Evolutionary conservation across 1,140 invertebrate genomes (phyloP).

Genomic region (Himalopsyche phryganea): DNA sequence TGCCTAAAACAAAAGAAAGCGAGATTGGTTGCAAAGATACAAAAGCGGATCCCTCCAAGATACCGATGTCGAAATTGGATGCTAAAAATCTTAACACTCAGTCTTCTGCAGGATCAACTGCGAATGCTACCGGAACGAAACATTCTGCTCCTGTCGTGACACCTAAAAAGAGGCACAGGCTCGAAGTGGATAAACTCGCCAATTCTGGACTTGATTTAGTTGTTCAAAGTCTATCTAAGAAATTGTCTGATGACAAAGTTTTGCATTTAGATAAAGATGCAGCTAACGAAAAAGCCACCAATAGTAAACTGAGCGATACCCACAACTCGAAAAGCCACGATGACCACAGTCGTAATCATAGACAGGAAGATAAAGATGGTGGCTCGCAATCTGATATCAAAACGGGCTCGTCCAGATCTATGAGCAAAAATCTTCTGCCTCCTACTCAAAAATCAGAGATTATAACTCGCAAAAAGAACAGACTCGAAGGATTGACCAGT

Average conservation of each 20-base stretch:
- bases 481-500: slow-evolving; percentile 55
- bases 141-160: slow-evolving; percentile 47
- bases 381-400: slow-evolving; percentile 40
- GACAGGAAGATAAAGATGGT: slow-evolving; percentile 19
- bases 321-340: slow-evolving; percentile 37
- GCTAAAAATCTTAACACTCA: slow-evolving; percentile 35
- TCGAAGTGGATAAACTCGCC: slow-evolving; percentile 48
- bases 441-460: slow-evolving; percentile 52
- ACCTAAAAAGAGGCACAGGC: slow-evolving; percentile 56
- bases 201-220: slow-evolving; percentile 48
- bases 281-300: slow-evolving; percentile 8
- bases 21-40: slow-evolving; percentile 37
- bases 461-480: slow-evolving; percentile 56
- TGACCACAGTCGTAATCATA: slow-evolving; percentile 31
- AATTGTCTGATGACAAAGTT: slow-evolving; percentile 47
- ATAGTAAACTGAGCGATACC: slow-evolving; percentile 8
- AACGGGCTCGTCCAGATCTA: slow-evolving; percentile 45
- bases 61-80: slow-evolving; percentile 43
- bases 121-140: slow-evolving; percentile 11
- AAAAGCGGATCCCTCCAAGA: slow-evolving; percentile 41
- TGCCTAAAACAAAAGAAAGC: slow-evolving; percentile 47
- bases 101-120: slow-evolving; percentile 31
- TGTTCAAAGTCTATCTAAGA: slow-evolving; percentile 50
- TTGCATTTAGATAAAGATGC: slow-evolving; percentile 18
- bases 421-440: slow-evolving; percentile 47